A percentile compares a stretch with the other conserved stretches of the same genome.
Evolutionary conservation across 1,140 invertebrate genomes (phyloP).

Genomic region (Oncopeltus fasciatus): DNA sequence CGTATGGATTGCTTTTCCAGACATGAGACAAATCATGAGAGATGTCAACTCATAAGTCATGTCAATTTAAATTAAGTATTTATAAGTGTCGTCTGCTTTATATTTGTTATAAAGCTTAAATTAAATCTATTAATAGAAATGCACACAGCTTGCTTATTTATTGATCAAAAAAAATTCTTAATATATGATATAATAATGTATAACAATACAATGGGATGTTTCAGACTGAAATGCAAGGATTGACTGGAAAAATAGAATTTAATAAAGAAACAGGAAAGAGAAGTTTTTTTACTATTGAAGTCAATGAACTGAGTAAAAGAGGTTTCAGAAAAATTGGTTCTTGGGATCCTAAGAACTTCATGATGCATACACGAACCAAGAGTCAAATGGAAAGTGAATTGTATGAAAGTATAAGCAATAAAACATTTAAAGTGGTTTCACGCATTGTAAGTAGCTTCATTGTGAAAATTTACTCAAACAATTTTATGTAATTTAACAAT

Average conservation of each 20-base stretch:
- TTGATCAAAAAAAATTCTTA: conserved; percentile 4
- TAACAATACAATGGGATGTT: neutral
- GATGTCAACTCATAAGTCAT: too few relatives aligned
- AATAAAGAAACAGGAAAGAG: conserved; percentile 53
- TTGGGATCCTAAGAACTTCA: conserved; percentile 41
- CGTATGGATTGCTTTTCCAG: too few relatives aligned
- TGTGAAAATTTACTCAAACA: too few relatives aligned
- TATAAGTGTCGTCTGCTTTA: too few relatives aligned
- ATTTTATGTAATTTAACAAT: neutral
- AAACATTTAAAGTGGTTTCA: conserved; percentile 33
- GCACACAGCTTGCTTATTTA: too few relatives aligned
- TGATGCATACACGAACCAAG: conserved; percentile 31
- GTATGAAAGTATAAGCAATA: conserved; percentile 32
- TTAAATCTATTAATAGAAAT: too few relatives aligned
- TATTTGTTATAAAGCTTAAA: too few relatives aligned
- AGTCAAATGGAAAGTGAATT: conserved; percentile 31
- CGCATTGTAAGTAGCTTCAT: conserved; percentile 29
- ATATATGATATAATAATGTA: neutral
- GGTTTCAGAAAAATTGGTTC: conserved; percentile 43
- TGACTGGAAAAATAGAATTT: conserved; percentile 64
- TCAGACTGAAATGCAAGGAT: conserved; percentile 43
- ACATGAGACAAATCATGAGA: too few relatives aligned
- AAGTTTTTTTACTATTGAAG: conserved; percentile 54
- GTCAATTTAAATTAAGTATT: too few relatives aligned
- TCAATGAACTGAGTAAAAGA: conserved; percentile 51